A percentile compares a stretch with the other conserved stretches of the same genome.
These are phyloP conservation scores for Bemisia tabaci DNA, from an alignment of 1,140 invertebrate genomes.

Conservation along the genomic window DNA sequence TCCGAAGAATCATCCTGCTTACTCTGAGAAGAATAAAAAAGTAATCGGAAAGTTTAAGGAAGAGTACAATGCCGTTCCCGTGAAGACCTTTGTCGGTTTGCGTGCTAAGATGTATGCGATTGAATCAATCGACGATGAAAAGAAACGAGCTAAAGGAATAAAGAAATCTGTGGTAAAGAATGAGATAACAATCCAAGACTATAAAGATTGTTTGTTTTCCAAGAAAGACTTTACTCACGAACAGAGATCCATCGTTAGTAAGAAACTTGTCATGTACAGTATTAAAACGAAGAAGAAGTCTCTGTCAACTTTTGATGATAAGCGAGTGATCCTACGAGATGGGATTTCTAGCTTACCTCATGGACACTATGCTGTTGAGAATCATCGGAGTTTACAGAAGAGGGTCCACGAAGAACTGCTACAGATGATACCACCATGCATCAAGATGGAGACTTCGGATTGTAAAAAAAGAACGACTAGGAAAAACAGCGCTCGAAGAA, in stretches of 20 bases:
- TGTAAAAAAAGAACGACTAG: no score
- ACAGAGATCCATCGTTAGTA: no score
- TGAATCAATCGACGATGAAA: constrained; percentile 17
- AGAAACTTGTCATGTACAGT: constrained; percentile 15
- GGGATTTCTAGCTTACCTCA: no score
- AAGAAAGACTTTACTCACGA: no score
- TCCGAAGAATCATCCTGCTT: not conserved
- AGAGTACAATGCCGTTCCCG: constrained; percentile 25
- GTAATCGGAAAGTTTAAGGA: not conserved
- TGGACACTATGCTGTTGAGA: constrained; percentile 1
- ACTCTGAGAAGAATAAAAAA: not conserved
- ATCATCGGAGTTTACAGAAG: no score
- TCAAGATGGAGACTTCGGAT: no score
- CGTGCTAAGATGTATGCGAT: constrained; percentile 33
- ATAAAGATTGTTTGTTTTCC: no score
- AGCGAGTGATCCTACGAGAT: no score
- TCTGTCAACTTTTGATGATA: no score
- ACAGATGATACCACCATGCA: no score
- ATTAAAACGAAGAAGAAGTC: constrained; percentile 12
- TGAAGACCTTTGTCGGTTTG: constrained; percentile 31
- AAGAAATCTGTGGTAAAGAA: constrained; percentile 19
- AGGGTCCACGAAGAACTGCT: no score
- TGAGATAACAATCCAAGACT: constrained; percentile 14
- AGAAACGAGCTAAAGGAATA: constrained; percentile 23
- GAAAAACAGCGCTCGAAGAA: no score